Conservation (phyloP, 2,113 vertebrate genomes). For the Sinosuthora webbiana region DNA sequence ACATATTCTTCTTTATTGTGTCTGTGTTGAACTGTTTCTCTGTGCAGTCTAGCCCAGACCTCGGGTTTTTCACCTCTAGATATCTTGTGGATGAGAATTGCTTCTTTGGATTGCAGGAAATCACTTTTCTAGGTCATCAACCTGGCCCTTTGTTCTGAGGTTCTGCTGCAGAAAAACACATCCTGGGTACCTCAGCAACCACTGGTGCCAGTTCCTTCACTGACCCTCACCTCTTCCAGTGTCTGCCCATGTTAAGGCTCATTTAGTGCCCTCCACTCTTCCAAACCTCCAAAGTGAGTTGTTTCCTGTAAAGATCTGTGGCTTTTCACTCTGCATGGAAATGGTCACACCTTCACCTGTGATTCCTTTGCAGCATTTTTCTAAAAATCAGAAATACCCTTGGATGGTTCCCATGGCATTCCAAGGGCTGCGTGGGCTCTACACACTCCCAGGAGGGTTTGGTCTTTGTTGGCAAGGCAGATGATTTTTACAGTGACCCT, state of each 20-base stretch:
- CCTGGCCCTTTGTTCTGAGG: neutral
- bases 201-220: neutral
- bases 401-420: fast-evolving
- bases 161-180: neutral
- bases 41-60: neutral
- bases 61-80: neutral
- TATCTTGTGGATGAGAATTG: neutral
- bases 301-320: neutral
- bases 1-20: neutral
- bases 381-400: neutral
- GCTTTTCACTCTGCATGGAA: neutral
- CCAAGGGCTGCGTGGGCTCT: neutral
- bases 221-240: neutral
- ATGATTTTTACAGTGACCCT: neutral
- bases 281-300: neutral
- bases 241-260: neutral
- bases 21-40: neutral
- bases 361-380: neutral
- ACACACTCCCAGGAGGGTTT: neutral
- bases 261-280: neutral
- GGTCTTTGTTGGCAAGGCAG: neutral
- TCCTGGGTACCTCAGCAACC: fast-evolving
- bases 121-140: neutral
- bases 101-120: neutral
- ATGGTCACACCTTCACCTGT: neutral